A percentile compares a stretch with the other conserved stretches of the same genome.
phyloP scores from a whole-genome alignment of 2,797 vertebrate species.

The Orientallactaga sibirica region DNA sequence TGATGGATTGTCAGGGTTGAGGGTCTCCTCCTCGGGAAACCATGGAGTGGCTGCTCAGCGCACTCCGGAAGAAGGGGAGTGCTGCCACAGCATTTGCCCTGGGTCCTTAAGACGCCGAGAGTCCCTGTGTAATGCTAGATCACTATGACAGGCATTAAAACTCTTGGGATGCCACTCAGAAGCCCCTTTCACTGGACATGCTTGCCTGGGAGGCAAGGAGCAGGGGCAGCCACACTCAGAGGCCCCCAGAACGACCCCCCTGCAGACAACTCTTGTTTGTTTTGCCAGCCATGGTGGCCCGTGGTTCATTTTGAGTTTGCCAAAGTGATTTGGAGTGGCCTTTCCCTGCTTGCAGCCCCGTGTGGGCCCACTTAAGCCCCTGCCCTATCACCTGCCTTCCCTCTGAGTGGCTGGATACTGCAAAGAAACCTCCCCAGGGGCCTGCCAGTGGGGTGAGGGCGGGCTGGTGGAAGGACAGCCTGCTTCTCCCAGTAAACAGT shows the following conservation, averaged over 20 bases:
- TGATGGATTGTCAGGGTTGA: conserved; percentile 91
- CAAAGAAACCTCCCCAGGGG: neutral
- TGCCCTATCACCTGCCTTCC: conserved; percentile 12
- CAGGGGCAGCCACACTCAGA: neutral
- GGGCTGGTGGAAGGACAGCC: neutral
- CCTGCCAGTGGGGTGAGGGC: neutral
- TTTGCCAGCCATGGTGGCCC: conserved; percentile 74
- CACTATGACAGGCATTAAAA: conserved; percentile 90
- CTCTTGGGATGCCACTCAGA: conserved; percentile 86
- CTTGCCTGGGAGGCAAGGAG: conserved; percentile 76
- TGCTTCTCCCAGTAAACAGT: neutral
- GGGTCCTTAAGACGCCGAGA: conserved; percentile 88
- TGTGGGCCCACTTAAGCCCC: conserved; percentile 57
- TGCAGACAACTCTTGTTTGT: neutral
- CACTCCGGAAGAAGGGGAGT: conserved; percentile 89
- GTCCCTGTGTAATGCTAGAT: conserved; percentile 87
- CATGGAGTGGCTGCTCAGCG: conserved; percentile 91
- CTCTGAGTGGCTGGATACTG: neutral
- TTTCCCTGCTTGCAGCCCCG: conserved; percentile 75
- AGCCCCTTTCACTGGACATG: conserved; percentile 86
- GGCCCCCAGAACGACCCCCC: neutral
- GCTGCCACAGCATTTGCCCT: conserved; percentile 89
- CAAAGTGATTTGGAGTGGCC: conserved; percentile 83
- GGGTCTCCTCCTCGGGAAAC: conserved; percentile 91
- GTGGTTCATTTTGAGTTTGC: conserved; percentile 75